Percentiles rank a stretch among this genome's conserved stretches.
Evolutionary conservation across 2,888 invertebrate species (phyloP).

Genomic region (Diplazon laetatorius): DNA sequence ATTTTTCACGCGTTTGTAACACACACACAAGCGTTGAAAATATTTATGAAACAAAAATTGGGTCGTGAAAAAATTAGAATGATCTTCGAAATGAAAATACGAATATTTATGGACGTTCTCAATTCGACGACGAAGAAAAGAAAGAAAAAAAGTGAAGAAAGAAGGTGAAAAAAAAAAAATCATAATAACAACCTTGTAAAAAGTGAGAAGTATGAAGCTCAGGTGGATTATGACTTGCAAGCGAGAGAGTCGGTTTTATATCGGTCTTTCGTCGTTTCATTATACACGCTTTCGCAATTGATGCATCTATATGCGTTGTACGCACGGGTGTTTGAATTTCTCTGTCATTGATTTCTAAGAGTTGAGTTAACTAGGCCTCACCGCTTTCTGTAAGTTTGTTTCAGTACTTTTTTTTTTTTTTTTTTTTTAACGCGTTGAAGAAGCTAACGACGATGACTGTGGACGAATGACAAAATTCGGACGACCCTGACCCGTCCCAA

Average conservation of each 20-base stretch:
- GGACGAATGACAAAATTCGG: not conserved
- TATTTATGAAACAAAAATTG: too few relatives aligned
- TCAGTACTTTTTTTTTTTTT: too few relatives aligned
- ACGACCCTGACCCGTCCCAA: too few relatives aligned
- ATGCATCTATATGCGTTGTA: slow-evolving; percentile 1
- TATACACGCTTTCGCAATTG: slow-evolving; percentile 78
- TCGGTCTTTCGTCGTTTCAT: slow-evolving; percentile 64
- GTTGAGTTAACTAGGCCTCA: slow-evolving; percentile 63
- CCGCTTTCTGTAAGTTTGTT: not conserved
- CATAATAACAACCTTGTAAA: too few relatives aligned
- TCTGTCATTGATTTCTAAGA: slow-evolving; percentile 64
- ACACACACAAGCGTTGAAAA: too few relatives aligned
- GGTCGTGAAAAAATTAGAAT: too few relatives aligned
- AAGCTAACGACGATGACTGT: not conserved
- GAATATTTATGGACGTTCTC: too few relatives aligned
- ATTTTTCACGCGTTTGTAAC: too few relatives aligned
- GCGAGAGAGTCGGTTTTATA: slow-evolving; percentile 13
- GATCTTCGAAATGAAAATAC: too few relatives aligned
- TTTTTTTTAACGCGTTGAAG: too few relatives aligned
- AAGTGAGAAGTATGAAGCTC: not conserved
- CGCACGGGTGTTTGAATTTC: slow-evolving; percentile 63
- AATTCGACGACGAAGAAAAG: not conserved
- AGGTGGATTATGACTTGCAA: not conserved
- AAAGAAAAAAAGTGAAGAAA: not conserved
- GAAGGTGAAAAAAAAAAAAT: too few relatives aligned